Percentiles rank a stretch among this genome's conserved stretches.
These are phyloP conservation scores for Pammene aurita DNA, from an alignment of 2,888 invertebrate species.

Conservation along the genomic window DNA sequence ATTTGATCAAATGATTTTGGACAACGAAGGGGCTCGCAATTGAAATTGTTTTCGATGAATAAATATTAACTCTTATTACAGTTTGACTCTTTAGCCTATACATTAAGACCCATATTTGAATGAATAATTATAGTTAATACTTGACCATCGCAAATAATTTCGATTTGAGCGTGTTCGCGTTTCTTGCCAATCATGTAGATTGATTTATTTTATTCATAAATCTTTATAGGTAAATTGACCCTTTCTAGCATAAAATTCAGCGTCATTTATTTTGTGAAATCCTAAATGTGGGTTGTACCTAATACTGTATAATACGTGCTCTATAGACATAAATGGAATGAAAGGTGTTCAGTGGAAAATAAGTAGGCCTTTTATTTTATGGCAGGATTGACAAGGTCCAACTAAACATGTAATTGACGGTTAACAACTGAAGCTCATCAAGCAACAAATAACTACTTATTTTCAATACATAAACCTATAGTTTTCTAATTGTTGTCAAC, in stretches of 20 bases:
- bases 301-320: too few relatives aligned
- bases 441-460: neutral
- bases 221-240: neutral
- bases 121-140: neutral
- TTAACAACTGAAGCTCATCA: neutral
- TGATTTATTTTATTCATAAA: constrained; percentile 30
- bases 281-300: too few relatives aligned
- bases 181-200: constrained; percentile 64
- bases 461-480: too few relatives aligned
- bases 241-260: neutral
- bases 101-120: too few relatives aligned
- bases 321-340: too few relatives aligned
- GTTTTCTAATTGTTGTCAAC: neutral
- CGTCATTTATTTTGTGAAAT: too few relatives aligned
- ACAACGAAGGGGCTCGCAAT: neutral
- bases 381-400: too few relatives aligned
- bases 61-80: neutral
- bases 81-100: too few relatives aligned
- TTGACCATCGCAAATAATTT: constrained; percentile 9
- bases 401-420: neutral
- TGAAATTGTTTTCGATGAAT: constrained; percentile 6
- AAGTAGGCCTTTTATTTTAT: too few relatives aligned
- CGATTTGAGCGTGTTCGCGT: constrained; percentile 40
- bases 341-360: too few relatives aligned
- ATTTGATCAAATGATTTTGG: neutral